These are phyloP conservation scores for Aurelia sp. DNA, from an alignment of 30 jellyfish, hydroid and myxozoan species.

Conservation along the genomic window DNA sequence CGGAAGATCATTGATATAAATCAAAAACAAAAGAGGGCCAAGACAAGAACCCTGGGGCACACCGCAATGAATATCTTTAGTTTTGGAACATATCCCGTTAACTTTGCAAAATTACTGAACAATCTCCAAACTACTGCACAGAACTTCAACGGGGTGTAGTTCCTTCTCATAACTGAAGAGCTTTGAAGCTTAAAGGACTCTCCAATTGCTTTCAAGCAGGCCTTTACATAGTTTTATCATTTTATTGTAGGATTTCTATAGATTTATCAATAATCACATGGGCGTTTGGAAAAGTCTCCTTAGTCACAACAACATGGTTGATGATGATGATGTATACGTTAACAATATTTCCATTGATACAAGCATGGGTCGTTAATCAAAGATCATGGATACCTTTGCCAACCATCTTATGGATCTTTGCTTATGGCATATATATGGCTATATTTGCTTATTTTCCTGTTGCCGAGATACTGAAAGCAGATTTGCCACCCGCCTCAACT, in stretches of 20 bases:
- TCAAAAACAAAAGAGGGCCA: no score
- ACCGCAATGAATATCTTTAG: no score
- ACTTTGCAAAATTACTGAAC: no score
- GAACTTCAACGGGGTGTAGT: no score
- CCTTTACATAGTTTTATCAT: no score
- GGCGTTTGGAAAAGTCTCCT: conserved; percentile 83
- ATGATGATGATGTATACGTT: conserved; percentile 72
- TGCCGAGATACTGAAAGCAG: conserved; percentile 27
- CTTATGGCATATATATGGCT: conserved; percentile 74
- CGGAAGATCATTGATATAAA: no score
- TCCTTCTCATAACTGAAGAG: no score
- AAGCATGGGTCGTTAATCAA: conserved; percentile 68
- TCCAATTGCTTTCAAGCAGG: no score
- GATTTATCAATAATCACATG: conserved; percentile 77
- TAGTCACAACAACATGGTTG: conserved; percentile 76
- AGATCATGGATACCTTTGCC: conserved; percentile 77
- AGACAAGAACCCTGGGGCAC: no score
- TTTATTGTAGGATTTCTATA: conserved; percentile 56
- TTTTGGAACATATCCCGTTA: no score
- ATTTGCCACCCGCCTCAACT: conserved; percentile 88
- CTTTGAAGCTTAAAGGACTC: no score
- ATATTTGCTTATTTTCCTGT: conserved; percentile 78
- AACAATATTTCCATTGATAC: conserved; percentile 65
- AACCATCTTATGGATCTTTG: conserved; percentile 57
- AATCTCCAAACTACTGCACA: no score